Evolutionary conservation across 2,797 vertebrate species (phyloP).

Genomic region (Argyrosomus regius): DNA sequence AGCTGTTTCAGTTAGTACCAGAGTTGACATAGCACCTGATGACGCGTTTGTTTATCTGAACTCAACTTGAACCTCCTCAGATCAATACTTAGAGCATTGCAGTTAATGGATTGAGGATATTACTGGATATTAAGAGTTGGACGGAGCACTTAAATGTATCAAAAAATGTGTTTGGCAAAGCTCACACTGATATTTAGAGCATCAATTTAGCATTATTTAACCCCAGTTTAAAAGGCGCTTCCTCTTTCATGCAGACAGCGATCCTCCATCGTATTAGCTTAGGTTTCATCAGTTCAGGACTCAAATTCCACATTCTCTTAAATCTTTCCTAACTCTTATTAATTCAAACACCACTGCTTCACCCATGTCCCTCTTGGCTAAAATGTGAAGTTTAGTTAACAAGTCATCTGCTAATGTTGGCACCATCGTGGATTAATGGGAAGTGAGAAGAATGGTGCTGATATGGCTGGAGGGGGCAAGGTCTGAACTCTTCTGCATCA

Average conservation of each 20-base stretch:
- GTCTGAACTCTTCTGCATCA: conserved; percentile 32
- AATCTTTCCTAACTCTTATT: conserved; percentile 80
- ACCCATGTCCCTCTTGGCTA: conserved; percentile 71
- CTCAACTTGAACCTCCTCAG: conserved; percentile 65
- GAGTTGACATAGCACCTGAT: conserved; percentile 37
- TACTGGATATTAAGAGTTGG: conserved; percentile 46
- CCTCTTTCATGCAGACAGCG: conserved; percentile 49
- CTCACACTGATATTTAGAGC: conserved; percentile 51
- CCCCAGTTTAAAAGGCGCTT: conserved; percentile 52
- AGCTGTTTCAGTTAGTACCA: conserved; percentile 14
- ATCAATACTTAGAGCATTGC: conserved; percentile 60
- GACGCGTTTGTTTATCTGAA: conserved; percentile 69
- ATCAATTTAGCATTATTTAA: conserved; percentile 65
- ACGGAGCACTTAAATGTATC: conserved; percentile 35
- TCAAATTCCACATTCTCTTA: conserved; percentile 83
- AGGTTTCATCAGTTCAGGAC: conserved; percentile 82
- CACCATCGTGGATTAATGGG: conserved; percentile 66
- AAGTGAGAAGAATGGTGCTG: conserved; percentile 43
- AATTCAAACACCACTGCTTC: conserved; percentile 77
- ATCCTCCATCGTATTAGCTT: conserved; percentile 76
- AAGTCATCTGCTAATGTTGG: conserved; percentile 80
- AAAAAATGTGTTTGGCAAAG: conserved; percentile 52
- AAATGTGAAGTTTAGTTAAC: conserved; percentile 84
- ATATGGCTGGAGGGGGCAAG: conserved; percentile 29
- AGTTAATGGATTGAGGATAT: conserved; percentile 53